Evolutionary conservation across 2,797 vertebrate species (phyloP), one percentile per base, ranked within the genome.

Genomic region (Helicolenus hilgendorfi): DNA sequence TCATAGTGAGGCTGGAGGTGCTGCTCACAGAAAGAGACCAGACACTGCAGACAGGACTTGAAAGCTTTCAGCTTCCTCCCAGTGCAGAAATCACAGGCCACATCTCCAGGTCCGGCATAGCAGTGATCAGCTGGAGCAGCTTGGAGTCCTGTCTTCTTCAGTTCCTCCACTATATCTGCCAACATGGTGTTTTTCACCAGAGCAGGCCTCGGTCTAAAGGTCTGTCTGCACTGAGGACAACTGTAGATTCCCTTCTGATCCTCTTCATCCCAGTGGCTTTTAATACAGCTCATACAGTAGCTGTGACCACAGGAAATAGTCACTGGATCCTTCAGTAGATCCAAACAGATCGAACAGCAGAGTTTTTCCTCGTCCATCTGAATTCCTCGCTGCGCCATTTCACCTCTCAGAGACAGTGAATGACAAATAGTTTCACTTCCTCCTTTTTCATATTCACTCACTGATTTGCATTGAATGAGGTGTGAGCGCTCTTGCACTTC

Each of bases 191-290:
- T 69, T 59, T 4, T 68, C 24, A 22, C 5, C 36, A 78, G n/a
- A 2, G 0, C 36, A 78, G 65, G 65, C 36, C 76, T 69, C 2
- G 11, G 71, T 29, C 0, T 4, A 1, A 69, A 15, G 20, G 1
- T 3, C 20, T 24, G 26, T 20, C 53, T 59, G 20, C 76, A 69
- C 55, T 78, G 76, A 78, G 76, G 76, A 22, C 65, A 78, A 55
- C 49, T 38, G 64, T 38, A 5, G 15, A 29, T 8, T 7, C 3
- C 2, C 13, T 45, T 77, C 11, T 22, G n/a, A 20, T 63, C 69
- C 8, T 55, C 78, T 65, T 24, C 20, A 31, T 73, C 49, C 60
- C 60, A 56, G 49, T 58, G 5, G 18, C 35, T 26, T 49, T 0
- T 49, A 49, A 49, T 49, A 7, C 41, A 49, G 15, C 15, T 18